These are phyloP conservation scores for Gymnothorax reevesii DNA, from an alignment of 2,797 vertebrate genomes.

Conservation along the genomic window DNA sequence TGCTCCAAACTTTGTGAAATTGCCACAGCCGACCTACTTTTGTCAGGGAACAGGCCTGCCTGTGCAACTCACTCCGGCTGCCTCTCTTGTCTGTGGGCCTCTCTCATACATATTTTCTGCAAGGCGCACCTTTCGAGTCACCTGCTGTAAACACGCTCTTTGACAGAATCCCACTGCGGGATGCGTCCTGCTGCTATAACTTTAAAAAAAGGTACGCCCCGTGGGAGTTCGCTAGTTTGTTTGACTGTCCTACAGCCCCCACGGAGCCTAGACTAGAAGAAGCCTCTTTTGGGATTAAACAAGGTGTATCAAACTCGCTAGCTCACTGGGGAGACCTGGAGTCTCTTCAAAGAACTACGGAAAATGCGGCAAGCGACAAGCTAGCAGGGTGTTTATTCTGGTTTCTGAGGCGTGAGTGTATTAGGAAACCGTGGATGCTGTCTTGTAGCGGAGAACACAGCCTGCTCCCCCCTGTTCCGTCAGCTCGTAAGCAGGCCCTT, in stretches of 20 bases:
- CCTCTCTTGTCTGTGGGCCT: not conserved
- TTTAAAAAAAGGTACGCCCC: not conserved
- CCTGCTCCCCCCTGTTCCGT: not conserved
- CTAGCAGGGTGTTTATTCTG: not conserved
- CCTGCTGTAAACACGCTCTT: not conserved
- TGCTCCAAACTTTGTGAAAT: slow-evolving; percentile 32
- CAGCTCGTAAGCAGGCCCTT: not conserved
- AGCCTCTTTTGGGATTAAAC: not conserved
- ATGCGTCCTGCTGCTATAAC: not conserved
- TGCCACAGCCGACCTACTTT: slow-evolving; percentile 39
- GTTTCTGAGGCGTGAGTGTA: not conserved
- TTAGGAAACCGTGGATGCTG: not conserved
- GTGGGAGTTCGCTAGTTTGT: not conserved
- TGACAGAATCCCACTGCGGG: slow-evolving; percentile 5
- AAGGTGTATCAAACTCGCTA: not conserved
- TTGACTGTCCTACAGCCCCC: not conserved
- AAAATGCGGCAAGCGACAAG: not conserved
- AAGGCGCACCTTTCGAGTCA: slow-evolving; percentile 15
- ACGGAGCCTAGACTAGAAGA: not conserved
- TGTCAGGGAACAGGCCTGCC: slow-evolving; percentile 20
- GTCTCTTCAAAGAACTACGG: not conserved
- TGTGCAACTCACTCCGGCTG: not conserved
- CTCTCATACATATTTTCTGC: not conserved
- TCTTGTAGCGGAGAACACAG: not conserved
- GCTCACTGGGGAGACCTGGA: not conserved